phyloP scores from a whole-genome alignment of 2,888 invertebrate species.

The Apantesis nais region DNA sequence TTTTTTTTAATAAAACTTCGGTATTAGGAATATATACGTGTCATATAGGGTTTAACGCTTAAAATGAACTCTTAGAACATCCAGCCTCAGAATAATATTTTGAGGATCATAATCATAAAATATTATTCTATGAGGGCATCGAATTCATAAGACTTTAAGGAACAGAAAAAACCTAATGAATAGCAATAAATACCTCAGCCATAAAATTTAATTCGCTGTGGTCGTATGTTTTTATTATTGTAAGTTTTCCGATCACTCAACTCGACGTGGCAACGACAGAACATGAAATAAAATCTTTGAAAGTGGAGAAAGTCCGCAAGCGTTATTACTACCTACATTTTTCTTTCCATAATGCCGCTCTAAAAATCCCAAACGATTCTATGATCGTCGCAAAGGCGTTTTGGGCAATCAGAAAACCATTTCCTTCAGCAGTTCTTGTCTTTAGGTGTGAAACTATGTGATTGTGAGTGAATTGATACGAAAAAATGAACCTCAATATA shows the following conservation, averaged over 20 bases:
- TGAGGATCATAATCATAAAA: no score
- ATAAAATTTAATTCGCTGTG: neutral
- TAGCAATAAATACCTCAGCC: neutral
- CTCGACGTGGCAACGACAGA: neutral
- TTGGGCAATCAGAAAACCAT: constrained; percentile 9
- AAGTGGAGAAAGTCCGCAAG: neutral
- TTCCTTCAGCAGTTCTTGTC: neutral
- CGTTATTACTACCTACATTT: neutral
- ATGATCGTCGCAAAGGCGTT: constrained; percentile 2
- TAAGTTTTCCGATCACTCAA: neutral
- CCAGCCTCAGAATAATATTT: no score
- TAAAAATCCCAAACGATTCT: constrained; percentile 3
- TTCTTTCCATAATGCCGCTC: neutral
- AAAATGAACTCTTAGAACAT: no score
- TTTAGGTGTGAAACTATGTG: neutral
- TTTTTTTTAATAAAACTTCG: no score
- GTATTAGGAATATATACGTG: no score
- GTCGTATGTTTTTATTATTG: neutral
- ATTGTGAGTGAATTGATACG: neutral
- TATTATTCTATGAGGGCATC: no score
- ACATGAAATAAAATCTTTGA: neutral
- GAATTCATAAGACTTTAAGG: no score
- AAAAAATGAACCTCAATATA: neutral
- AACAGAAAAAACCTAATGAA: neutral
- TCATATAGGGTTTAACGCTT: no score